Conservation (phyloP, 2,113 vertebrate species). For the Mustela lutreola region DNA sequence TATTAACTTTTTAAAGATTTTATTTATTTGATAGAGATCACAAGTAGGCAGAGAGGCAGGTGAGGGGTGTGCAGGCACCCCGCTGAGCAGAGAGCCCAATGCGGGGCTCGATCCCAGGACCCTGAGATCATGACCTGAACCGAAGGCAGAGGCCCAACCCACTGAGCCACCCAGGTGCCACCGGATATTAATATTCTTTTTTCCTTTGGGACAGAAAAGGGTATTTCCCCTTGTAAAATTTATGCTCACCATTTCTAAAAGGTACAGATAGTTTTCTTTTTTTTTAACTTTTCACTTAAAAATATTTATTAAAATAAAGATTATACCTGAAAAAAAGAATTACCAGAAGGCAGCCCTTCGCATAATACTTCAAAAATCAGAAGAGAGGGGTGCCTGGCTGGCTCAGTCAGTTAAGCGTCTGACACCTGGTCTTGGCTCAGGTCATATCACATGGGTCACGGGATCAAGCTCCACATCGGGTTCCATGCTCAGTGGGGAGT, state of each 20-base stretch:
- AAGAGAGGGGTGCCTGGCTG: background rate
- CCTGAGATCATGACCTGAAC: too few species aligned
- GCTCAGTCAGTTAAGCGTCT: background rate
- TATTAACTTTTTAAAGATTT: background rate
- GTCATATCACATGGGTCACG: background rate
- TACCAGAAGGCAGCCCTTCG: background rate
- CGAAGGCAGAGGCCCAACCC: too few species aligned
- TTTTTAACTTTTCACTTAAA: constrained; percentile 41
- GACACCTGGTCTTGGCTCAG: background rate
- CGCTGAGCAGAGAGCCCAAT: too few species aligned
- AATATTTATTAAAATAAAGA: constrained; percentile 74
- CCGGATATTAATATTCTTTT: background rate
- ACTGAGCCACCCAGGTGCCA: too few species aligned
- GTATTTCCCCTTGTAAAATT: constrained; percentile 6
- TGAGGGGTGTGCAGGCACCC: too few species aligned
- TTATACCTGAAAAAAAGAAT: background rate
- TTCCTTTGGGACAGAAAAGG: background rate
- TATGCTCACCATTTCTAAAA: background rate
- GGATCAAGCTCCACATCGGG: background rate
- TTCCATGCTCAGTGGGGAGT: background rate
- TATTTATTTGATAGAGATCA: too few species aligned
- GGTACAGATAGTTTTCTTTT: background rate
- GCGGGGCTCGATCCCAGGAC: too few species aligned
- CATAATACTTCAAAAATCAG: background rate
- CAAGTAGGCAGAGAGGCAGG: too few species aligned